Percentiles rank a stretch among this genome's conserved stretches.
These are phyloP conservation scores for Frankliniella fusca DNA, from an alignment of 2,888 invertebrate species.

Conservation along the genomic window DNA sequence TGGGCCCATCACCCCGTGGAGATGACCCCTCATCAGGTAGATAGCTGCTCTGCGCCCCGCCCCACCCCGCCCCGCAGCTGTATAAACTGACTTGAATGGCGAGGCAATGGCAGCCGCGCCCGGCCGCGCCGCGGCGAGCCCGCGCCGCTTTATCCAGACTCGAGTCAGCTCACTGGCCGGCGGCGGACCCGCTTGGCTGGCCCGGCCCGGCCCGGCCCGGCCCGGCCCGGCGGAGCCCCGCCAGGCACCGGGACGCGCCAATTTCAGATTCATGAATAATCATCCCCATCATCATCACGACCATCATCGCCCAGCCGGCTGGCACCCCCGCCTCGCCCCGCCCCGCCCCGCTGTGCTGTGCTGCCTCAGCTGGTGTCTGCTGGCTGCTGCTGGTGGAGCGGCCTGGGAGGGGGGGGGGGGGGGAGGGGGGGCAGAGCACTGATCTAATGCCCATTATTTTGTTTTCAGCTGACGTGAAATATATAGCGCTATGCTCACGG, in stretches of 20 bases:
- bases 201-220: background rate
- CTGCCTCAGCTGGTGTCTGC: too few relatives aligned
- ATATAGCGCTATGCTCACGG: too few relatives aligned
- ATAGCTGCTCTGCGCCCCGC: too few relatives aligned
- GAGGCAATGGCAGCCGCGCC: background rate
- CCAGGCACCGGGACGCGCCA: background rate
- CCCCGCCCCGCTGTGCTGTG: background rate
- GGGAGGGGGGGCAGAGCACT: background rate
- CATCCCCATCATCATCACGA: background rate
- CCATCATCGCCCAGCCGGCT: background rate
- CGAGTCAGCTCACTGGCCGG: background rate
- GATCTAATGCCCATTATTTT: too few relatives aligned
- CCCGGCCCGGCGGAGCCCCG: background rate
- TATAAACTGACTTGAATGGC: too few relatives aligned
- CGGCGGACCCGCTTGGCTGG: background rate
- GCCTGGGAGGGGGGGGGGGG: background rate
- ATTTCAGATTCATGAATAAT: slow-evolving; percentile 25
- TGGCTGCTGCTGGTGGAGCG: background rate
- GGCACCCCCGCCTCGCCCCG: background rate
- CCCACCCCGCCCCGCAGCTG: too few relatives aligned
- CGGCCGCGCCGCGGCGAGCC: background rate
- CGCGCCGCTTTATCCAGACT: background rate
- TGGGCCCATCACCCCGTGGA: too few relatives aligned
- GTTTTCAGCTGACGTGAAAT: too few relatives aligned
- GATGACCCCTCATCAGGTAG: too few relatives aligned